These are phyloP conservation scores for Carapus acus DNA, from an alignment of 2,797 vertebrate species.

Conservation along the genomic window DNA sequence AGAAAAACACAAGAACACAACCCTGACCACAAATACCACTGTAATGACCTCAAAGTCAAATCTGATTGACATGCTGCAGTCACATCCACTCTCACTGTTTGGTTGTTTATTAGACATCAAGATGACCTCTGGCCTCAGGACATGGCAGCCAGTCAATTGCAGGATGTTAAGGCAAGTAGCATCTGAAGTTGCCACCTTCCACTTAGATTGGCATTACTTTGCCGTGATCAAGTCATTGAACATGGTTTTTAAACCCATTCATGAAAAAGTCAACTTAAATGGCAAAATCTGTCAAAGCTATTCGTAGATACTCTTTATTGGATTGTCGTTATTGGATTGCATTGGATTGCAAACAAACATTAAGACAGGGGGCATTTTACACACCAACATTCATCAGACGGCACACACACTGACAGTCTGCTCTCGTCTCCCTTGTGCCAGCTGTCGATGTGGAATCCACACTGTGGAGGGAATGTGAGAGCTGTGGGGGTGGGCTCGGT, in stretches of 20 bases:
- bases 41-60: conserved; percentile 9
- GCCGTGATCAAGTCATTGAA: neutral
- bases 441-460: conserved; percentile 73
- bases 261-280: too few species aligned
- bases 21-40: conserved; percentile 24
- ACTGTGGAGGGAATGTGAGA: conserved; percentile 67
- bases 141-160: conserved; percentile 44
- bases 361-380: conserved; percentile 31
- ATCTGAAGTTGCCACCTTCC: conserved; percentile 20
- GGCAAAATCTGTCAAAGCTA: neutral
- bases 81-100: conserved; percentile 7
- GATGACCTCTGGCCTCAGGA: conserved; percentile 49
- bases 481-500: conserved; percentile 62
- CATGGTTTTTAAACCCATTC: neutral
- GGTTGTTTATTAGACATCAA: conserved; percentile 42
- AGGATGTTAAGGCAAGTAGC: conserved; percentile 47
- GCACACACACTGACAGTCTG: conserved; percentile 15
- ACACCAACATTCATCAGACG: conserved; percentile 30
- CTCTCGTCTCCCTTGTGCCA: conserved; percentile 55
- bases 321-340: too few species aligned
- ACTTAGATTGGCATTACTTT: neutral
- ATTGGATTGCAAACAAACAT: conserved; percentile 3
- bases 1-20: conserved; percentile 14
- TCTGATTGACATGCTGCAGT: conserved; percentile 56
- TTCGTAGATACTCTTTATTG: too few species aligned